These are phyloP conservation scores for Podarcis muralis DNA, from an alignment of 2,113 vertebrate genomes.

Conservation along the genomic window DNA sequence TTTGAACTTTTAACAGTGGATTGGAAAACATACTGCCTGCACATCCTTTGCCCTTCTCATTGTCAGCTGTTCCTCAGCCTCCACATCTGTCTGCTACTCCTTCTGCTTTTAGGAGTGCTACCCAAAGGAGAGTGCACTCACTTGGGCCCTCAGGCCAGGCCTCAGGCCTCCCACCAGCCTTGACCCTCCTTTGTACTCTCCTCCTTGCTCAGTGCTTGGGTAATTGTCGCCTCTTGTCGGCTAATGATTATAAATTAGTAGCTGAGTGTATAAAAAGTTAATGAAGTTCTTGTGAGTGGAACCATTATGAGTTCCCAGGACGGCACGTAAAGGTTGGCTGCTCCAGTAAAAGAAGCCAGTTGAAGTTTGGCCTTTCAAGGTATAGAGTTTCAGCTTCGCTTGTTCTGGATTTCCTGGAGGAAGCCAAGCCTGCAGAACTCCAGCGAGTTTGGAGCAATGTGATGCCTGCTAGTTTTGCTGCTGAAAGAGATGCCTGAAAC, in stretches of 20 bases:
- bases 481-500: not conserved
- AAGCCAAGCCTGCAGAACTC: constrained; percentile 25
- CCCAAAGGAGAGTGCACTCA: no score
- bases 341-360: constrained; percentile 64
- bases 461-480: constrained; percentile 10
- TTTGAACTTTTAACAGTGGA: not conserved
- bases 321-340: constrained; percentile 69
- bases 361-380: constrained; percentile 55
- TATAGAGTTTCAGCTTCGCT: constrained; percentile 70
- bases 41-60: not conserved
- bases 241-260: constrained; percentile 76
- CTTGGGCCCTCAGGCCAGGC: not conserved
- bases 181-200: constrained; percentile 27
- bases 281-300: constrained; percentile 72
- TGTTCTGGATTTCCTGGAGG: constrained; percentile 41
- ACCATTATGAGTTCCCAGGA: constrained; percentile 60
- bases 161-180: not conserved
- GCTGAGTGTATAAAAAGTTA: constrained; percentile 67
- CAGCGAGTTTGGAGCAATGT: constrained; percentile 44
- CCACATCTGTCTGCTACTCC: accelerated
- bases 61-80: not conserved
- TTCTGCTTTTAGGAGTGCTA: not conserved
- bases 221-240: constrained; percentile 71
- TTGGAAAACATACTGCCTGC: not conserved
- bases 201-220: constrained; percentile 58